Evolutionary conservation across 2,113 vertebrate species (phyloP).

Genomic region (Pycnonotus jocosus): DNA sequence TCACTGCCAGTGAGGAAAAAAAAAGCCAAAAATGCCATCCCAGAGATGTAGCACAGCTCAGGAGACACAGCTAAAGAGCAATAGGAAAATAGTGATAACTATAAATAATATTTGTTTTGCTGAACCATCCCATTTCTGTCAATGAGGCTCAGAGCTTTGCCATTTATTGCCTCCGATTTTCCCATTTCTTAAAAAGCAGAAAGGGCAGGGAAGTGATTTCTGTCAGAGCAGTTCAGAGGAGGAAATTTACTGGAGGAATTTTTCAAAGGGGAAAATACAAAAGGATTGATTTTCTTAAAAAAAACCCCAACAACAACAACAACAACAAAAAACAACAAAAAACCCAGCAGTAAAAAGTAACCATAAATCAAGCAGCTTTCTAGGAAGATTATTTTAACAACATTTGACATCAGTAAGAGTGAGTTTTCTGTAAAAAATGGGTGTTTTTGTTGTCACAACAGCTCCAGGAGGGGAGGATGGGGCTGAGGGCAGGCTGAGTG

Average conservation of each 20-base stretch:
- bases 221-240: not conserved
- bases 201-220: not conserved
- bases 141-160: not conserved
- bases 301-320: not conserved
- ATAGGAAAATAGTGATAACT: not conserved
- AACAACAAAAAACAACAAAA: not conserved
- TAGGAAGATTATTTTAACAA: not conserved
- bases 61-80: fast-evolving
- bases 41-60: not conserved
- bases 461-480: not conserved
- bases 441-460: fast-evolving
- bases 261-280: not conserved
- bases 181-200: not conserved
- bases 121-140: not conserved
- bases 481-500: not conserved
- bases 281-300: not conserved
- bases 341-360: not conserved
- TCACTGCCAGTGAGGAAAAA: not conserved
- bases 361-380: not conserved
- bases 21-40: not conserved
- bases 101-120: not conserved
- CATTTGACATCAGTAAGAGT: not conserved
- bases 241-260: not conserved
- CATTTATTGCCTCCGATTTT: not conserved
- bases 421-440: not conserved